Conservation (phyloP, 2,113 vertebrate genomes). For the Brachypteracias leptosomus region DNA sequence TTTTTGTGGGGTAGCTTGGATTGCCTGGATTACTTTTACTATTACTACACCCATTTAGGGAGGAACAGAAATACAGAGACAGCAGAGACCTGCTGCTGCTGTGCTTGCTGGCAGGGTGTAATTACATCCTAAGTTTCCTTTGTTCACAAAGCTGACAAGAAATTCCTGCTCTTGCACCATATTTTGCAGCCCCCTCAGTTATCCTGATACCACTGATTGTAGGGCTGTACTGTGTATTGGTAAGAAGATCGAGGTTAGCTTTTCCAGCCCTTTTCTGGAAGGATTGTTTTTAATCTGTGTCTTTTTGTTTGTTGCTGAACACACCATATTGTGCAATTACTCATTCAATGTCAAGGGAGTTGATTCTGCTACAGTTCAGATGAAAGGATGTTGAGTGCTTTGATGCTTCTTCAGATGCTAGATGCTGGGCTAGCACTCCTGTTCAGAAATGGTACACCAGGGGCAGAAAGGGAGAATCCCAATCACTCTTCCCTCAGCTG, state of each 20-base stretch:
- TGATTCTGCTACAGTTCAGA: not conserved
- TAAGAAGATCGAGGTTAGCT: not conserved
- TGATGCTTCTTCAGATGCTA: not conserved
- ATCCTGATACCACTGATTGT: not conserved
- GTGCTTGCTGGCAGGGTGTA: not conserved
- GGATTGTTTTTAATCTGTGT: not conserved
- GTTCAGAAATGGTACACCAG: not conserved
- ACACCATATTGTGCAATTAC: not conserved
- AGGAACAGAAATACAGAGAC: not conserved
- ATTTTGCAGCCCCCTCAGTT: not conserved
- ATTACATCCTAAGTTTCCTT: not conserved
- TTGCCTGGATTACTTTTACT: not conserved
- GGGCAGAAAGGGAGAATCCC: not conserved
- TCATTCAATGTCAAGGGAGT: not conserved
- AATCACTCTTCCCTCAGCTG: not conserved
- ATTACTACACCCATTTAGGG: not conserved
- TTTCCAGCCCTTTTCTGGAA: not conserved
- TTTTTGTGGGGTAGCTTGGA: not conserved
- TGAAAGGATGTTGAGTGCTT: not conserved
- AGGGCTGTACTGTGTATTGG: not conserved
- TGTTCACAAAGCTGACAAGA: not conserved
- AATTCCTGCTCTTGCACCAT: not conserved
- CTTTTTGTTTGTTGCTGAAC: conserved; percentile 1
- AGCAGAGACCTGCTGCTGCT: not conserved
- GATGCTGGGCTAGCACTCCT: not conserved